Percentiles rank a stretch among this genome's conserved stretches.
phyloP scores from a whole-genome alignment of 1,140 invertebrate species.

The Xylocopa sonorina region DNA sequence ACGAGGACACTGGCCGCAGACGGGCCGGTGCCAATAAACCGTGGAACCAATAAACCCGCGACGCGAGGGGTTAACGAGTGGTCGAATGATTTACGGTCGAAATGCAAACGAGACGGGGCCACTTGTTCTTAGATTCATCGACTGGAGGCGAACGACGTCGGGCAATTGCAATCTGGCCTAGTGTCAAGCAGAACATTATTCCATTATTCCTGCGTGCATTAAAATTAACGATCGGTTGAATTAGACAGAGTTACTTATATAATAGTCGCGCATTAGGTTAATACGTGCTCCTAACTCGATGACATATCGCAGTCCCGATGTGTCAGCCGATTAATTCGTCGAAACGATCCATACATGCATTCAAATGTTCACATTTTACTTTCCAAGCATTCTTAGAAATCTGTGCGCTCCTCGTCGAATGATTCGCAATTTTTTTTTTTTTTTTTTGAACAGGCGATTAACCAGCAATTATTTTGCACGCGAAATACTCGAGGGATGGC shows the following conservation, averaged over 20 bases:
- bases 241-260: conserved; percentile 10
- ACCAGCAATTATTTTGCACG: too few species aligned
- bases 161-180: conserved; percentile 9
- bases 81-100: not conserved
- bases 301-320: not conserved
- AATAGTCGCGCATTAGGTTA: not conserved
- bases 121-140: conserved; percentile 1
- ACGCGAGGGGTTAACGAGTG: not conserved
- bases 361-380: conserved; percentile 1
- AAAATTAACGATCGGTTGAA: conserved; percentile 14
- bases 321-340: not conserved
- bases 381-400: too few species aligned
- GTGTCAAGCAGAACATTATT: conserved; percentile 8
- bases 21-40: not conserved
- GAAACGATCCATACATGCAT: not conserved
- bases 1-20: not conserved
- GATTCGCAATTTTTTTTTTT: too few species aligned
- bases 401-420: too few species aligned
- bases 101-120: not conserved
- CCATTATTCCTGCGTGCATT: conserved; percentile 8
- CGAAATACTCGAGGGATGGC: too few species aligned
- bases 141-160: not conserved
- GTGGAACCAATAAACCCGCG: too few species aligned
- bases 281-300: not conserved
- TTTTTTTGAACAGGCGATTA: too few species aligned